Evolutionary conservation across 2,888 invertebrate genomes (phyloP).

Genomic region (Rhabditophanes sp.): DNA sequence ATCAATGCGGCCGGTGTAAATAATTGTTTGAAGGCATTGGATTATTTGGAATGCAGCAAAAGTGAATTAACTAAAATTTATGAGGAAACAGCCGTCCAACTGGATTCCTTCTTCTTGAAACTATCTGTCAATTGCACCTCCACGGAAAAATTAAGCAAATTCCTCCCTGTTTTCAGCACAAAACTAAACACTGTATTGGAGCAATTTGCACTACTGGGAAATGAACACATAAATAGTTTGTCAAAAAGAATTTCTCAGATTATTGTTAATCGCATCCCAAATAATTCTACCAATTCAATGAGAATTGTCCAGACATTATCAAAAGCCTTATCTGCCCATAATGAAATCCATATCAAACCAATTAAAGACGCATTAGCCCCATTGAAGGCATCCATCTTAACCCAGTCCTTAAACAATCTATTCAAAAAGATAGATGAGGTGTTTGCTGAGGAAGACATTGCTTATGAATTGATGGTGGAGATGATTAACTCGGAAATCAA

Average conservation of each 20-base stretch:
- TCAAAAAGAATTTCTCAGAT: conserved; percentile 5
- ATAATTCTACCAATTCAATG: conserved; percentile 16
- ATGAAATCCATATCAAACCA: conserved; percentile 10
- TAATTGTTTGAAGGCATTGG: conserved; percentile 18
- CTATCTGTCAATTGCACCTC: too few relatives aligned
- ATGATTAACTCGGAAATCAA: conserved; percentile 29
- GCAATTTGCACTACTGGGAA: conserved; percentile 21
- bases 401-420: conserved; percentile 60
- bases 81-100: conserved; percentile 15
- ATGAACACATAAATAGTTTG: too few relatives aligned
- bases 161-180: conserved; percentile 4
- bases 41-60: conserved; percentile 15
- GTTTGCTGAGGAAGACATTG: conserved; percentile 15
- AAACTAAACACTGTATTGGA: conserved; percentile 16
- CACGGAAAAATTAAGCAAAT: conserved; percentile 4
- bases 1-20: conserved; percentile 27
- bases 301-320: conserved; percentile 17
- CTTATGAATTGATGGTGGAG: conserved; percentile 13
- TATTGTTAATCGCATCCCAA: conserved; percentile 14
- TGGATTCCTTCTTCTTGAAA: conserved; percentile 14
- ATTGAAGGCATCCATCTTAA: conserved; percentile 28
- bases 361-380: conserved; percentile 29
- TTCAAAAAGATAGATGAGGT: conserved; percentile 66
- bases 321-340: conserved; percentile 13
- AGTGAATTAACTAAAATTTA: conserved; percentile 13